Evolutionary conservation across 1,140 invertebrate species (phyloP), one percentile per base, ranked within the genome.

Genomic region (Drosophila chauvacae): DNA sequence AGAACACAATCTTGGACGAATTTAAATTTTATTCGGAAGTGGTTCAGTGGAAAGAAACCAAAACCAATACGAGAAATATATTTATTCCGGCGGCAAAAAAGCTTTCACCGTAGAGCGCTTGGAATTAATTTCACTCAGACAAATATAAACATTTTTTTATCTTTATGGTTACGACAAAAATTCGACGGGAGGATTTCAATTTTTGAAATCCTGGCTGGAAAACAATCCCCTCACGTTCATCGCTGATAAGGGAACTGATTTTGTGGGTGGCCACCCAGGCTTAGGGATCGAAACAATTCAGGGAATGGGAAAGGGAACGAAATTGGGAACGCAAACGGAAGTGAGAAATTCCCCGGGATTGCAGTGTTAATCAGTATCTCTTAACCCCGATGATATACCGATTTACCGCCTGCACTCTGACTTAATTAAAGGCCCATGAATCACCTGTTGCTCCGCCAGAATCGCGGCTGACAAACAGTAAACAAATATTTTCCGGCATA

Each of bases 401-500:
- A 56, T 56, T 56, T 26, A 33, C 45, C 28, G 55, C 68, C 45
- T 59, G 56, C 66, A 59, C 59, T 78, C 63, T 87, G 73, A 72
- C 70, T 74, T 75, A 84, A 84, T 74, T 83, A 77, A 79, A 87
- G 56, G 23, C 60, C 56, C 58, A 63, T 88, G 84, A 88, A 81
- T 88, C 84, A 88, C 84, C 65, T 87, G 84, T 88, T 87, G 84
- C 85, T 80, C 64, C 57, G 59, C 56, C 58, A 56, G 61, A 51
- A 47, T 66, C 50, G 41, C 37, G 35, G 48, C 47, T 75, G 62
- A 78, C 66, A 72, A 79, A 72, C 79, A 80, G 74, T 73, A 80
- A 84, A 90, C 77, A 77, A 85, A 81, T 75, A 90, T 86, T 86
- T 86, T 78, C 83, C 78, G 56, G 70, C 63, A 90, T 90, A 90